Evolutionary conservation across 2,888 invertebrate species (phyloP), one percentile per base, ranked within the genome.

Genomic region (Sphaerophoria taeniata): DNA sequence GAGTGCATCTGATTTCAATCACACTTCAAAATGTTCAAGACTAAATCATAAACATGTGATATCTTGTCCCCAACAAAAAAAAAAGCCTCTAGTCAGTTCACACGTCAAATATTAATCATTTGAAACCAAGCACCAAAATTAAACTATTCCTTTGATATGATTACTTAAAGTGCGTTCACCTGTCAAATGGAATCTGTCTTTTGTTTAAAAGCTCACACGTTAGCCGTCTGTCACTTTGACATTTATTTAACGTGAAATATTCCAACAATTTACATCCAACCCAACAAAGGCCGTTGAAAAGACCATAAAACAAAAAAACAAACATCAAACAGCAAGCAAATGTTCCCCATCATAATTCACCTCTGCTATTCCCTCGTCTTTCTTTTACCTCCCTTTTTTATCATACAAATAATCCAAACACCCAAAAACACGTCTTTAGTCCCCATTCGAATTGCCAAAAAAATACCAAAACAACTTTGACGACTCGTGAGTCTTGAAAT

Each of bases 111-210:
- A 24, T 24, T 24, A 14, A 63, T 2, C n/a, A 67, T 24, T 36
- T 0, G 51, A 31, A 67, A 53, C 53, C 3, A 31, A 53, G 39
- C 1, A 67, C 24, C 65, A 51, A 51, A 14, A 34, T 31, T 33
- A 63, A 14, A 2, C 33, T 12, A 6, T 9, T n/a, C 6, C 33
- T 12, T 12, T 67, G n/a, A 39, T 39, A 31, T 4, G 43, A 43
- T 43, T 67, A 39, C 39, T 53, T 14, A 39, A 31, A 53, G 67
- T 39, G 39, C 67, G 31, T 67, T 31, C 51, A 53, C 24, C 67
- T 39, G 53, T 53, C 53, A 60, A 83, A 79, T 49, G 58, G 83
- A 83, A 83, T 79, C 79, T 83, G 83, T 83, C 79, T 74, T 56
- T 34, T 49, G 31, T 49, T 56, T 14, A 36, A 14, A 63, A 24